These are phyloP conservation scores for Drosophila mojavensis DNA, from an alignment of 1,140 invertebrate species.

Conservation along the genomic window DNA sequence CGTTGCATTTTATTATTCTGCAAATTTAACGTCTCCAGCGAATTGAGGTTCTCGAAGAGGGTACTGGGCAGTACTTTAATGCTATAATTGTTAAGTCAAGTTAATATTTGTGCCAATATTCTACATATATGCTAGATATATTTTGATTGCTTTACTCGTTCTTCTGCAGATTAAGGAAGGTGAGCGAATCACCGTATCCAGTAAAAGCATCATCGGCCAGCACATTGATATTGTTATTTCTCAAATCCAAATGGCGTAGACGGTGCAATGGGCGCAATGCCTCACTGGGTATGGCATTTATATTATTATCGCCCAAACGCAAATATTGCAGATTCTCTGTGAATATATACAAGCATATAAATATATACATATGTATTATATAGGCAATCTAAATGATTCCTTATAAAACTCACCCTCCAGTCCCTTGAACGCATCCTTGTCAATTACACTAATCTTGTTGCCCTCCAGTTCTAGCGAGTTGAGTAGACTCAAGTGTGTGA, in stretches of 20 bases:
- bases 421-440: conserved; percentile 92
- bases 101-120: background rate
- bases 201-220: conserved; percentile 94
- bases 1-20: conserved; percentile 94
- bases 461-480: conserved; percentile 94
- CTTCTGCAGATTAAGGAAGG: conserved; percentile 95
- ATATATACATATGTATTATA: too few relatives aligned
- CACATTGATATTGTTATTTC: conserved; percentile 93
- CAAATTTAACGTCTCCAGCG: conserved; percentile 93
- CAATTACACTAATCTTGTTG: conserved; percentile 91
- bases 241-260: conserved; percentile 93
- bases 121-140: background rate
- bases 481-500: conserved; percentile 90
- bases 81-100: conserved; percentile 84
- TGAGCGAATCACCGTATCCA: conserved; percentile 95
- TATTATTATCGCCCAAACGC: conserved; percentile 93
- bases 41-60: conserved; percentile 94
- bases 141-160: conserved; percentile 89
- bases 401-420: conserved; percentile 88
- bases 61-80: conserved; percentile 90
- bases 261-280: conserved; percentile 92
- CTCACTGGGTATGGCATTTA: conserved; percentile 92
- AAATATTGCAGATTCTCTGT: conserved; percentile 94
- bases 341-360: background rate
- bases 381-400: too few relatives aligned